Base-by-base conservation (phyloP, 2,888 invertebrate species). In the Torymus texanus region DNA sequence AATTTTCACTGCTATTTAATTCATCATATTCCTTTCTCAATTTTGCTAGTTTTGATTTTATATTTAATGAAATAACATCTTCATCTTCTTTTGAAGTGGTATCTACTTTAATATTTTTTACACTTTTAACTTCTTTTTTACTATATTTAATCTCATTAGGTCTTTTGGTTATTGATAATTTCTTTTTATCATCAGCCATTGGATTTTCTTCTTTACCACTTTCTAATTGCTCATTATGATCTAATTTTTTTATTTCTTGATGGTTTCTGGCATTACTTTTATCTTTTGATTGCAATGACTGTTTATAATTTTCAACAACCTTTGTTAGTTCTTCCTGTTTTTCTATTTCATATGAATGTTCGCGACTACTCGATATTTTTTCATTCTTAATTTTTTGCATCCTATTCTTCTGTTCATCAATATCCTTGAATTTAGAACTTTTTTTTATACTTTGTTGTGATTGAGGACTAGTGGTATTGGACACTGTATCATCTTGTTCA, bases 291-390 rank as follows among this genome's bases (percentile, higher is more conserved):
- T 66, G 14, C 14, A 12, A 55, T 62, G 41, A 41, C 41, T 63
- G 12, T 62, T 76, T 65, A 14, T 55, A 62, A 62, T 24, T 67
- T n/a, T 75, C 14, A 29, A 67, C 14, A 24, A 58, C 0, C n/a
- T 67, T 18, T 75, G 11, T 5, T 53, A 75, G n/a, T 51, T 67
- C 67, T 50, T 50, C 2, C 24, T 75, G 75, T 8, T n/a, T 16
- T 53, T 59, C 14, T 56, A 41, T 67, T 61, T 59, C 67, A 41
- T 13, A 29, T 16, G 67, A 75, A 29, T 61, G 21, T 56, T 75
- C 63, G 1, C n/a, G 14, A 24, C 24, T 59, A 66, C 53, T 70
- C 11, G 41, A 41, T 61, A 29, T 14, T 18, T 61, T 5, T 73
- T 61, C 18, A 67, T 24, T 75, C 13, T 70, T 63, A 58, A 10